phyloP scores from a whole-genome alignment of 2,113 vertebrate species.

The Malurus alboscapulatus region DNA sequence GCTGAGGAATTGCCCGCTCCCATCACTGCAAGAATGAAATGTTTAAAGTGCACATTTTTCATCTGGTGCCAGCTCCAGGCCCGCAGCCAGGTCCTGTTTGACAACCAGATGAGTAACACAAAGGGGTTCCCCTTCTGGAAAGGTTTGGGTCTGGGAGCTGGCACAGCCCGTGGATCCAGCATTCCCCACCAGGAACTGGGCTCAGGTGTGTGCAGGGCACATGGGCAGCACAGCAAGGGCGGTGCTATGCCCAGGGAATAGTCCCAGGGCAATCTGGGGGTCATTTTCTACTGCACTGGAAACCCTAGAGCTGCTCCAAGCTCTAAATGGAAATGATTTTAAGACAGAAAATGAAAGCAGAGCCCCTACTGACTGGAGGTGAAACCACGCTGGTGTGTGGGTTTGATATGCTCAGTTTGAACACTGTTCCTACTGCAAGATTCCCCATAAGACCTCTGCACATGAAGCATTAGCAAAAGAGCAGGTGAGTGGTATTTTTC shows the following conservation, averaged over 20 bases:
- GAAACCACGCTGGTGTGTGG: neutral
- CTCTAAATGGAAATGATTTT: neutral
- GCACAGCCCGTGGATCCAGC: neutral
- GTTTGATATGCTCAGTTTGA: neutral
- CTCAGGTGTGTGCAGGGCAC: constrained; percentile 6
- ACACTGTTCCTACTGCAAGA: neutral
- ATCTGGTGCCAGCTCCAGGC: constrained; percentile 62
- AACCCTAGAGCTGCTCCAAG: neutral
- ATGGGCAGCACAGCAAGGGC: neutral
- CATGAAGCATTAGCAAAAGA: neutral
- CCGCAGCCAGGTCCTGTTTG: constrained; percentile 45
- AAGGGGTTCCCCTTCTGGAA: constrained; percentile 53
- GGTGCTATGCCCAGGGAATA: neutral
- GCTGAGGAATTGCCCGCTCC: constrained; percentile 42
- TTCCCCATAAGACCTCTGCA: neutral
- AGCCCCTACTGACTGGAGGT: neutral
- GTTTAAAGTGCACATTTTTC: constrained; percentile 60
- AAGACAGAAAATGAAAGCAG: neutral
- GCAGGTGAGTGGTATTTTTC: neutral
- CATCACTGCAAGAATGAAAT: constrained; percentile 15
- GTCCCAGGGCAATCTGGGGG: neutral
- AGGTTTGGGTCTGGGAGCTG: constrained; percentile 29
- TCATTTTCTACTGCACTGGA: neutral
- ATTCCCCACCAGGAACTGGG: neutral
- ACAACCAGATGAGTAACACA: constrained; percentile 72